Conservation (phyloP, 1,140 invertebrate species). For the Harlomillsia oculata region DNA sequence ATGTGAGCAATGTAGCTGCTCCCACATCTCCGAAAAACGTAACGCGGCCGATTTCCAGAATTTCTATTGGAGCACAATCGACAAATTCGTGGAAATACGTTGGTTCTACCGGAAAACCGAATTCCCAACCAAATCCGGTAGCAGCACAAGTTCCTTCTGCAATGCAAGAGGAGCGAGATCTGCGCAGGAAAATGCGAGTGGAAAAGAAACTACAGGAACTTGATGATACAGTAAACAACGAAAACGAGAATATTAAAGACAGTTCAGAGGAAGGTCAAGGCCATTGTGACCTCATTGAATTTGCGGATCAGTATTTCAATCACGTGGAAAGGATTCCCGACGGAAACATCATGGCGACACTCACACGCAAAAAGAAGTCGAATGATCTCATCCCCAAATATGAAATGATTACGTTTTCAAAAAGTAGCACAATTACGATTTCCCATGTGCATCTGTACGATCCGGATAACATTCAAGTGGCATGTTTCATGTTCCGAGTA, state of each 20-base stretch:
- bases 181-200: conserved; percentile 67
- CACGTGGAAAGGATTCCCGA: conserved; percentile 73
- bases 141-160: neutral
- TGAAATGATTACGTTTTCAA: conserved; percentile 85
- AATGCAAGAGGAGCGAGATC: conserved; percentile 53
- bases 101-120: neutral
- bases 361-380: conserved; percentile 68
- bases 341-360: conserved; percentile 75
- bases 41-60: too few relatives aligned
- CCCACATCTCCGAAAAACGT: too few relatives aligned
- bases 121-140: neutral
- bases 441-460: conserved; percentile 93
- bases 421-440: conserved; percentile 76
- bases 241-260: conserved; percentile 48
- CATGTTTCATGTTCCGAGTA: conserved; percentile 79
- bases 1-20: too few relatives aligned
- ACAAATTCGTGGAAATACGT: conserved; percentile 20
- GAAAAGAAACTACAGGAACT: conserved; percentile 75
- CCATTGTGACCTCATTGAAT: conserved; percentile 79
- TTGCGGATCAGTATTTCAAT: conserved; percentile 88
- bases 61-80: conserved; percentile 15
- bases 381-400: conserved; percentile 70
- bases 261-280: conserved; percentile 41
- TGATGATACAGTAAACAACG: conserved; percentile 46
- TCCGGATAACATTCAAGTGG: conserved; percentile 77